Conservation (phyloP, 2,113 vertebrate species). For the Lathamus discolor region DNA sequence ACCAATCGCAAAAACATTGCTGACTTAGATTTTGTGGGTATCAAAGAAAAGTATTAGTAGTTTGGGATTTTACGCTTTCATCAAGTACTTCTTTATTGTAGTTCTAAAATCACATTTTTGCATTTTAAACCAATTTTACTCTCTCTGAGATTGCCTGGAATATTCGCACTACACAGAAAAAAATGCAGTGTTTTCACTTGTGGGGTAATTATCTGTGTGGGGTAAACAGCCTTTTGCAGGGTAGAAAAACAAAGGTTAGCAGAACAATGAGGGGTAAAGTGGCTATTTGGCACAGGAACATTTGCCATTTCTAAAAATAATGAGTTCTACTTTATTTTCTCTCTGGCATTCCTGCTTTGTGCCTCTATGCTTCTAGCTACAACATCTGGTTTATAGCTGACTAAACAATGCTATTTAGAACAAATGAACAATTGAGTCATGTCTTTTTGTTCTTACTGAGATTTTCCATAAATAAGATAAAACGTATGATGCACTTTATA, state of each 20-base stretch:
- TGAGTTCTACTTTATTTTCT: constrained; percentile 15
- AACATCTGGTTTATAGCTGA: constrained; percentile 15
- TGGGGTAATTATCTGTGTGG: constrained; percentile 1
- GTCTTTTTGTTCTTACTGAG: neutral
- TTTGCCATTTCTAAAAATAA: constrained; percentile 8
- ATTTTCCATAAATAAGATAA: neutral
- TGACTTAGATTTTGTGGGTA: neutral
- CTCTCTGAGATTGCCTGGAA: neutral
- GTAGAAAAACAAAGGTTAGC: constrained; percentile 1
- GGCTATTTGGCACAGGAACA: neutral
- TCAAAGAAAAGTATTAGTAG: neutral
- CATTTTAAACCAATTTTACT: neutral
- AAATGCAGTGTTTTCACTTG: constrained; percentile 23
- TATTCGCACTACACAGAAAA: constrained; percentile 6
- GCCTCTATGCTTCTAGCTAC: neutral
- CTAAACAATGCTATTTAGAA: neutral
- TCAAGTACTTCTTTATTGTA: neutral
- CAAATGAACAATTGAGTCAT: neutral
- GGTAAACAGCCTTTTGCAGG: constrained; percentile 9
- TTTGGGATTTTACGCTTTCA: neutral
- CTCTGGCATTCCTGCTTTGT: neutral
- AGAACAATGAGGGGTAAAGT: constrained; percentile 8
- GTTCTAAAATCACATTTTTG: constrained; percentile 27
- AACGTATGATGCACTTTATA: neutral
- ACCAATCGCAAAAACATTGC: neutral